phyloP scores from a whole-genome alignment of 1,140 invertebrate species.

The Orchesella cincta region DNA sequence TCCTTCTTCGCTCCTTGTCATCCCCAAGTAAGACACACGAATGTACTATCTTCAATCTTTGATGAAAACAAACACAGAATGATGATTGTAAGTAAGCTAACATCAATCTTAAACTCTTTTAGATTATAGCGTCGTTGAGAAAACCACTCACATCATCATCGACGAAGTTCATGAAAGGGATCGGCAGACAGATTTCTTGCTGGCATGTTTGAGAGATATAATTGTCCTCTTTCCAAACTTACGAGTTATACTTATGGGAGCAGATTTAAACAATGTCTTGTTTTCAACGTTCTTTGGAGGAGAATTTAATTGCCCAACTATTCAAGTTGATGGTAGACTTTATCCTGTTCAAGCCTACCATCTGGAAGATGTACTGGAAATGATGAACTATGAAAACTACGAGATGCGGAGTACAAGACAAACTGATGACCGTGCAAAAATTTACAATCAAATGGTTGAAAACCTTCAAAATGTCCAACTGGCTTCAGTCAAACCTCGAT shows the following conservation, averaged over 20 bases:
- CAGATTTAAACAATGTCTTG: slow-evolving; percentile 77
- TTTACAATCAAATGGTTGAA: not conserved
- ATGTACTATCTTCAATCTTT: not conserved
- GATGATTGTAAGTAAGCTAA: not conserved
- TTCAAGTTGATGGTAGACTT: slow-evolving; percentile 78
- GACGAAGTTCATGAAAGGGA: slow-evolving; percentile 96
- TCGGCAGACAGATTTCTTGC: slow-evolving; percentile 86
- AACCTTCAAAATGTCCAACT: slow-evolving; percentile 50
- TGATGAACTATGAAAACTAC: slow-evolving; percentile 68
- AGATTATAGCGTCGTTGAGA: slow-evolving; percentile 64
- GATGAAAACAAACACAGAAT: not conserved
- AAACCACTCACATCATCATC: slow-evolving; percentile 81
- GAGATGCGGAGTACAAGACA: slow-evolving; percentile 58
- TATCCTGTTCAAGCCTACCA: slow-evolving; percentile 76
- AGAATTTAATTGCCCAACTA: slow-evolving; percentile 63
- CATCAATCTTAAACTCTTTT: not conserved
- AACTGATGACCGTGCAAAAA: not conserved
- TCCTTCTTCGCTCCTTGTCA: slow-evolving; percentile 83
- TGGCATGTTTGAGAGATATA: slow-evolving; percentile 76
- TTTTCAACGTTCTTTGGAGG: slow-evolving; percentile 82
- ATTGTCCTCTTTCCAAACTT: slow-evolving; percentile 70
- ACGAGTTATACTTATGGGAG: slow-evolving; percentile 91
- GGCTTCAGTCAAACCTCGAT: slow-evolving; percentile 46
- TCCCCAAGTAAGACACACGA: slow-evolving; percentile 57
- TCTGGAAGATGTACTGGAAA: slow-evolving; percentile 78